These are phyloP conservation scores for Varroa destructor DNA, from an alignment of 1,140 invertebrate species.

Conservation along the genomic window DNA sequence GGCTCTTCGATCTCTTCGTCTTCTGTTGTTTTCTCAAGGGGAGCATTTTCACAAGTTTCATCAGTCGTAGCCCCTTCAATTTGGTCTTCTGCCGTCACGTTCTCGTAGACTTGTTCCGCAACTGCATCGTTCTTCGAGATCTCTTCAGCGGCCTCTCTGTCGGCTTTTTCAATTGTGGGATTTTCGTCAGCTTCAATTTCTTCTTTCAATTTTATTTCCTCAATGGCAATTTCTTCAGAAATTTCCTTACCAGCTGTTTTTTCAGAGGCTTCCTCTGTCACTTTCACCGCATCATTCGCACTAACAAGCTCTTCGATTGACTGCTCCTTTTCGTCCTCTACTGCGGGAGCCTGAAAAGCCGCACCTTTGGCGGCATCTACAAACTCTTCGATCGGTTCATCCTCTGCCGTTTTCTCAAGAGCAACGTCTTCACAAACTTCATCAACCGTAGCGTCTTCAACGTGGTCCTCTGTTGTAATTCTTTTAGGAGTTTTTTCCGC, in stretches of 20 bases:
- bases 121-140: not conserved
- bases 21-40: not conserved
- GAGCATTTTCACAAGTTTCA: not conserved
- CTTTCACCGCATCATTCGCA: not conserved
- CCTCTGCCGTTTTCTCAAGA: not conserved
- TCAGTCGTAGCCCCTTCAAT: not conserved
- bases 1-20: not conserved
- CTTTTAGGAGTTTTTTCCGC: not conserved
- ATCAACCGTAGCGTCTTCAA: not conserved
- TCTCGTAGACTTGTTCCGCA: not conserved
- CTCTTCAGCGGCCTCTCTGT: constrained; percentile 1
- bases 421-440: not conserved
- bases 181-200: not conserved
- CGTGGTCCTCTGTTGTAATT: not conserved
- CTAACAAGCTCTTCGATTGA: not conserved
- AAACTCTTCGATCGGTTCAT: not conserved
- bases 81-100: not conserved
- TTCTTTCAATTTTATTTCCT: not conserved
- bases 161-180: not conserved
- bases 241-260: not conserved
- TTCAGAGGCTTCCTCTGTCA: constrained; percentile 6
- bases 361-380: not conserved
- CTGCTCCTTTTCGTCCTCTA: constrained; percentile 1
- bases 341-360: not conserved
- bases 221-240: not conserved